phyloP scores from a whole-genome alignment of 2,797 vertebrate genomes.

The Pelochelys cantorii region DNA sequence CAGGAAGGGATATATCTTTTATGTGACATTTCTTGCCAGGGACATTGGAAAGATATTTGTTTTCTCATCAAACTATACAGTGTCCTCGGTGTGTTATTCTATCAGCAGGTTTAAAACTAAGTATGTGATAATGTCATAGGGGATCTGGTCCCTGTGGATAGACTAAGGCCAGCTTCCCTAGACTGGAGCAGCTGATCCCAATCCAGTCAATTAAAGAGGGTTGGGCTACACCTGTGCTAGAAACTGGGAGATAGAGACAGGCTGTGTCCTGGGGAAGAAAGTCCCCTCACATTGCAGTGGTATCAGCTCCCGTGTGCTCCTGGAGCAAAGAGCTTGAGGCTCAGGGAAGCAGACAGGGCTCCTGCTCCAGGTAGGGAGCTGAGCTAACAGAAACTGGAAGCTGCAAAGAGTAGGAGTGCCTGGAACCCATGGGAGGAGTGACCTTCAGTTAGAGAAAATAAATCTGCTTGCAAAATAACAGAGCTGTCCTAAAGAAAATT shows the following conservation, averaged over 20 bases:
- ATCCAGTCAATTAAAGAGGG: neutral
- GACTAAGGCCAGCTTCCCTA: neutral
- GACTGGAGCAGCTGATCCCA: neutral
- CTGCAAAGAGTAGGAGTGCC: neutral
- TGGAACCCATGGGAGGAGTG: neutral
- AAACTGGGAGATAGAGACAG: neutral
- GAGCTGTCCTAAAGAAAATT: neutral
- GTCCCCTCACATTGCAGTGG: neutral
- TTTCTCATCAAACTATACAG: conserved; percentile 13
- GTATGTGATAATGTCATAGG: neutral
- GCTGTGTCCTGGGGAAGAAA: neutral
- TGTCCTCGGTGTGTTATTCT: neutral
- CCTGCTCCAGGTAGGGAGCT: neutral
- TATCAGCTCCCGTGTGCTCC: neutral
- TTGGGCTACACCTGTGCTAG: neutral
- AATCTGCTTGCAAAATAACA: neutral
- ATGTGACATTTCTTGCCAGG: neutral
- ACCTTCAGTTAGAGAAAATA: neutral
- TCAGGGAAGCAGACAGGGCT: neutral
- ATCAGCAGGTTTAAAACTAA: neutral
- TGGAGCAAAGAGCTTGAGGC: neutral
- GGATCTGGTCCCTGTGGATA: neutral
- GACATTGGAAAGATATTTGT: neutral
- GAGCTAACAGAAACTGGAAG: neutral
- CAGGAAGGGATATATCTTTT: neutral